Base-by-base conservation (phyloP, 2,113 vertebrate genomes). In the Corythoichthys intestinalis region DNA sequence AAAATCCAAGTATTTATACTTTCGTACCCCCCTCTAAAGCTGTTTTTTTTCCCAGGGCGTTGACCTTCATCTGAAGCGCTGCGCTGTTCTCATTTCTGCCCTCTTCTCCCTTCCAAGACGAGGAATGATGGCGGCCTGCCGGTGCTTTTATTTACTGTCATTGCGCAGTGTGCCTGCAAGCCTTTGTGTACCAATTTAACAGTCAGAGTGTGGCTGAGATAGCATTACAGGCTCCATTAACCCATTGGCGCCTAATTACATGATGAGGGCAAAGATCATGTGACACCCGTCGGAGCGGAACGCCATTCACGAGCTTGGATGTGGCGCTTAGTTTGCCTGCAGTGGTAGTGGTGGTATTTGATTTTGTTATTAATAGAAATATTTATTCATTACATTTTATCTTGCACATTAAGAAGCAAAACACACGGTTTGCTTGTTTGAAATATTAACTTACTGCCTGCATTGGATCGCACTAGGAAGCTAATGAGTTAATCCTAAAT, bases 191-290 rank as follows among this genome's bases (percentile, higher is more conserved):
- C 75, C 65, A 74, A 85, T 86, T 80, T 76, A 80, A 76, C 83
- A 83, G 75, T 72, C 66, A 47, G 62, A 59, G 71, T 72, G 66
- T 68, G 80, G 71, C 78, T 85, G 72, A 72, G 59, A 70, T 14
- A 65, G 80, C 75, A 85, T 88, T 78, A 82, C 80, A 81, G 62
- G 83, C 78, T 82, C 74, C 85, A 83, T 84, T 88, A 83, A 74
- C 60, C 76, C 67, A 13, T 84, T 72, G 41, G 17, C 41, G 60
- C 44, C 53, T 85, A 82, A 86, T 80, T 78, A 62, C 71, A 71
- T 64, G 67, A 79, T 60, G 73, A 77, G 75, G 69, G 63, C 60
- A 73, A 54, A 73, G 34, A 81, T 46, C 60, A n/a, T 4, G n/a
- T 46, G n/a, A 56, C 59, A 14, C 37, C 38, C 14, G 37, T 28